phyloP scores from a whole-genome alignment of 2,797 vertebrate species.

The Sciurus carolinensis region DNA sequence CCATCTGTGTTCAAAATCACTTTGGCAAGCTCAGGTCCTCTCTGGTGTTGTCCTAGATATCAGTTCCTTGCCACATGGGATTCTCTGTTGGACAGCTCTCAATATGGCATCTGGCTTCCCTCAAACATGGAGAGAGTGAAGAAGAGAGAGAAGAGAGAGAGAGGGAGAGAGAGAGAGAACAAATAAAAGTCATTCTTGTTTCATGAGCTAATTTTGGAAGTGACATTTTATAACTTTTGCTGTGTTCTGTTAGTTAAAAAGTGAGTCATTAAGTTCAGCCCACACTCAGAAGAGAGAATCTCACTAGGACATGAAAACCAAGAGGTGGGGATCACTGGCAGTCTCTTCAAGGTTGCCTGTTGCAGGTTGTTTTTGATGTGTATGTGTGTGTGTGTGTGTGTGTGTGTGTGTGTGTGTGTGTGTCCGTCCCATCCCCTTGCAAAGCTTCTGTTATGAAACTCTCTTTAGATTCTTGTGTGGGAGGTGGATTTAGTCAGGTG shows the following conservation, averaged over 20 bases:
- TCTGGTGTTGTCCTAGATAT: background rate
- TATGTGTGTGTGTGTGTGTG: too few species aligned
- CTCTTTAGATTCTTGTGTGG: background rate
- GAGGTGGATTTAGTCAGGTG: background rate
- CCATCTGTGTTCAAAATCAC: conserved; percentile 15
- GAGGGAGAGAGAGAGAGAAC: background rate
- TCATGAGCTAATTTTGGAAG: conserved; percentile 45
- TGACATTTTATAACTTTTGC: background rate
- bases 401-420: background rate
- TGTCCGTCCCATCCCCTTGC: background rate
- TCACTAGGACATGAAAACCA: background rate
- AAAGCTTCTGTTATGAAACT: background rate
- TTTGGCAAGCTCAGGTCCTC: background rate
- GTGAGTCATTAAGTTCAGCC: conserved; percentile 36
- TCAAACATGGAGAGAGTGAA: background rate
- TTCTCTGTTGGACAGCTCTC: background rate
- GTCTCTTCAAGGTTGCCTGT: background rate
- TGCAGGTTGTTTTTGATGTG: background rate
- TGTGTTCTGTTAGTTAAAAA: background rate
- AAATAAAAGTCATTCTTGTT: background rate
- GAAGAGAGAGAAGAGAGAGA: background rate
- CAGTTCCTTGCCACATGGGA: background rate
- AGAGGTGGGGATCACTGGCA: background rate
- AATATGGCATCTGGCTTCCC: background rate
- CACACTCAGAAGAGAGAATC: background rate